phyloP scores from a whole-genome alignment of 1,140 invertebrate genomes.

The Zaprionus vittiger region DNA sequence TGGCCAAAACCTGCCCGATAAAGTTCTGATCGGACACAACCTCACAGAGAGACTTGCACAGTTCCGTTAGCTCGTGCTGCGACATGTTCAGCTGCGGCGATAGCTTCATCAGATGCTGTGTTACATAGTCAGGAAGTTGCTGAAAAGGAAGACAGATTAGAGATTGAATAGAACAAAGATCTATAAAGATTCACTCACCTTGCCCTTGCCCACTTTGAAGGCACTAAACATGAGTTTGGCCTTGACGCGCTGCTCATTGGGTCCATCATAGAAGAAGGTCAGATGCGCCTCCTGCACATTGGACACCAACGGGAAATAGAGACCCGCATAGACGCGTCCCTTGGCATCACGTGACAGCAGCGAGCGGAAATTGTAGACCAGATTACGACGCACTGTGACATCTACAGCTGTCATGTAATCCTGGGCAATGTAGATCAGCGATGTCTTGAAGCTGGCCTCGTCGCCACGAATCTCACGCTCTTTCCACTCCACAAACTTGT shows the following conservation, averaged over 20 bases:
- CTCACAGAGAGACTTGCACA: conserved; percentile 87
- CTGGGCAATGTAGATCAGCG: conserved; percentile 90
- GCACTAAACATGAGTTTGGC: conserved; percentile 89
- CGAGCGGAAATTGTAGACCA: conserved; percentile 94
- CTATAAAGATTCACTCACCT: conserved; percentile 85
- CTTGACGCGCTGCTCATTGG: conserved; percentile 85
- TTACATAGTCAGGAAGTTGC: conserved; percentile 87
- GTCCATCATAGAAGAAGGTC: conserved; percentile 92
- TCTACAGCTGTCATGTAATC: conserved; percentile 93
- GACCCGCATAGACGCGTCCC: conserved; percentile 91
- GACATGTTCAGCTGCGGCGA: conserved; percentile 89
- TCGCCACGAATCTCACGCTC: conserved; percentile 89
- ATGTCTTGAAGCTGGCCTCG: conserved; percentile 87
- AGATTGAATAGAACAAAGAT: background rate
- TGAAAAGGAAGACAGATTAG: conserved; percentile 2
- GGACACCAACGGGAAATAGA: conserved; percentile 91
- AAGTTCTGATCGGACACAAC: conserved; percentile 90
- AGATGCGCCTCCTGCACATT: conserved; percentile 87
- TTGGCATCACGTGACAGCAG: conserved; percentile 91
- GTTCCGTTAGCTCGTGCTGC: conserved; percentile 87
- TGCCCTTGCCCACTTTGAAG: conserved; percentile 87
- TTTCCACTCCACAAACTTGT: conserved; percentile 92
- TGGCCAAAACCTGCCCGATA: conserved; percentile 88
- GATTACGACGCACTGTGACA: conserved; percentile 94
- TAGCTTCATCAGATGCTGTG: conserved; percentile 88